Conservation (phyloP, 2,113 vertebrate species). For the Anas platyrhynchos region DNA sequence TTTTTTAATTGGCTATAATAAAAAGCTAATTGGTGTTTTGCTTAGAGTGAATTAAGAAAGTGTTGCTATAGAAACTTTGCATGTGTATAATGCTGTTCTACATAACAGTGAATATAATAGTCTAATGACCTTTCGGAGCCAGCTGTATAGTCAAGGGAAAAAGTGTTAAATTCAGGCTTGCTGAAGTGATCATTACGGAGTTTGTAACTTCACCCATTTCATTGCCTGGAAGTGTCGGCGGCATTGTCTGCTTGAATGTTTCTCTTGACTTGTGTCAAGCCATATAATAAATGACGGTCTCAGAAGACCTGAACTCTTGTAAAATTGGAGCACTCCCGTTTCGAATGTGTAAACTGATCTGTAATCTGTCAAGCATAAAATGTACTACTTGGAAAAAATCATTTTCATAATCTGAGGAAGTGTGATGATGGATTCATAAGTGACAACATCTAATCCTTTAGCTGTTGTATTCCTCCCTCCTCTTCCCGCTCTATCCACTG, state of each 20-base stretch:
- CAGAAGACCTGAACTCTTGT: slow-evolving; percentile 16
- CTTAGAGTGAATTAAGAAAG: slow-evolving; percentile 79
- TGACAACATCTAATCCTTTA: slow-evolving; percentile 49
- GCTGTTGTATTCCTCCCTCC: background rate
- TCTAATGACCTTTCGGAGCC: slow-evolving; percentile 51
- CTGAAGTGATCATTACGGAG: slow-evolving; percentile 23
- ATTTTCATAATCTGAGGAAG: slow-evolving; percentile 66
- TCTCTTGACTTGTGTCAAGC: slow-evolving; percentile 9
- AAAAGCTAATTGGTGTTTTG: slow-evolving; percentile 79
- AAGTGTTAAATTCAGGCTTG: slow-evolving; percentile 12
- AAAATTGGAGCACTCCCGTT: background rate
- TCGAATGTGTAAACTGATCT: slow-evolving; percentile 40
- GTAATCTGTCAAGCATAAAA: slow-evolving; percentile 63
- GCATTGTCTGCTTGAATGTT: slow-evolving; percentile 1
- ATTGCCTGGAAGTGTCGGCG: background rate
- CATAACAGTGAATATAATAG: slow-evolving; percentile 35
- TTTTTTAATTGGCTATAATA: slow-evolving; percentile 79
- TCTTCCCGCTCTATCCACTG: background rate
- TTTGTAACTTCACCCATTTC: background rate
- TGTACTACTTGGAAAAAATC: slow-evolving; percentile 44
- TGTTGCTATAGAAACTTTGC: slow-evolving; percentile 68
- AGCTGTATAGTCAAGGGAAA: slow-evolving; percentile 18
- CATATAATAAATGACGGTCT: background rate
- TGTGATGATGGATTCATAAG: slow-evolving; percentile 16
- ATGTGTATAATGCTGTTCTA: slow-evolving; percentile 27